A percentile compares a stretch with the other conserved stretches of the same genome.
These are phyloP conservation scores for Artemia sp. DNA, from an alignment of 2,888 invertebrate species.

Conservation along the genomic window DNA sequence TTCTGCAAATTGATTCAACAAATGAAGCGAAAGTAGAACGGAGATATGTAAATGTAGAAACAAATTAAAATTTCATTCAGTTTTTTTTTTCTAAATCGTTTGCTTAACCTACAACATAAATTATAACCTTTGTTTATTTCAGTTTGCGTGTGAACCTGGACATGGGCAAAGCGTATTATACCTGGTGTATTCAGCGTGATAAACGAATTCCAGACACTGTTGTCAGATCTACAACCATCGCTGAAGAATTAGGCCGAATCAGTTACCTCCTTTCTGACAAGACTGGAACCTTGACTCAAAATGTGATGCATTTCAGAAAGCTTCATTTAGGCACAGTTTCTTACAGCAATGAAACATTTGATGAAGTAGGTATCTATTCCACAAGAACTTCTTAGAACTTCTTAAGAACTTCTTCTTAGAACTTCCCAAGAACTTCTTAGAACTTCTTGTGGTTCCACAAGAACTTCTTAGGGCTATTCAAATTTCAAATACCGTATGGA, in stretches of 20 bases:
- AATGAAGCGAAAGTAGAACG: too few relatives aligned
- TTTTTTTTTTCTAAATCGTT: too few relatives aligned
- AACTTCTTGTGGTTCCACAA: too few relatives aligned
- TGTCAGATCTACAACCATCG: slow-evolving; percentile 91
- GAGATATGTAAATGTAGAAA: too few relatives aligned
- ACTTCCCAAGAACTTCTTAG: too few relatives aligned
- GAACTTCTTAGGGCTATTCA: too few relatives aligned
- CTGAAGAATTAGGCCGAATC: slow-evolving; percentile 91
- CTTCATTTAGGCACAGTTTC: slow-evolving; percentile 84
- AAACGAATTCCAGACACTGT: slow-evolving; percentile 81
- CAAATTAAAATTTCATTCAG: too few relatives aligned
- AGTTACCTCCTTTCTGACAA: slow-evolving; percentile 94
- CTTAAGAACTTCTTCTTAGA: too few relatives aligned
- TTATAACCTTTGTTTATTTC: slow-evolving; percentile 25
- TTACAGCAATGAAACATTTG: slow-evolving; percentile 68
- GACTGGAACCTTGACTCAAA: slow-evolving; percentile 94
- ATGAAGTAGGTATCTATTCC: slow-evolving; percentile 40
- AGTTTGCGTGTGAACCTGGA: slow-evolving; percentile 94
- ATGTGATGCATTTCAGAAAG: slow-evolving; percentile 95
- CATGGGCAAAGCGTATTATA: slow-evolving; percentile 95
- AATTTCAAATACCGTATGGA: too few relatives aligned
- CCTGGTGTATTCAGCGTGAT: slow-evolving; percentile 89
- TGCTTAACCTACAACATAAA: too few relatives aligned
- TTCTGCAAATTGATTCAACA: too few relatives aligned
- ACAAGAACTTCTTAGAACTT: background rate